Evolutionary conservation across 2,797 vertebrate genomes (phyloP).

Genomic region (Momotus momota): DNA sequence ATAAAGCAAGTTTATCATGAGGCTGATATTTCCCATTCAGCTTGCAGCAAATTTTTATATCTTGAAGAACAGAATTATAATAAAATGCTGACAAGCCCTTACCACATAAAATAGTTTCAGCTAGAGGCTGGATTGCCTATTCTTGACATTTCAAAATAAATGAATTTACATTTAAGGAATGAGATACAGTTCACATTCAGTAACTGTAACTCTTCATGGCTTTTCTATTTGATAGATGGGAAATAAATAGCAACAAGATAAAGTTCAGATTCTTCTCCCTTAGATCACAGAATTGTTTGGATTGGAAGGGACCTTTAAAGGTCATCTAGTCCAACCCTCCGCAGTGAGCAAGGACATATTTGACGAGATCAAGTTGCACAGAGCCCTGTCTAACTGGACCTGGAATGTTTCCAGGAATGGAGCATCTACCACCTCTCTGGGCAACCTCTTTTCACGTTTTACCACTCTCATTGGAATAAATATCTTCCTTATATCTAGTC

Average conservation of each 20-base stretch:
- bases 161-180: not conserved
- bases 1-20: not conserved
- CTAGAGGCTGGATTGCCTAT: not conserved
- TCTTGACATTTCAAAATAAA: conserved; percentile 26
- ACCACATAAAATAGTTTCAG: not conserved
- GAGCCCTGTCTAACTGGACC: no score
- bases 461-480: no score
- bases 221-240: not conserved
- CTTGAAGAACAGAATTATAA: not conserved
- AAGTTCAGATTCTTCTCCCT: not conserved
- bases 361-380: not conserved
- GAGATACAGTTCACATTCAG: not conserved
- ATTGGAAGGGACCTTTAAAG: not conserved
- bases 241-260: not conserved
- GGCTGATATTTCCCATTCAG: not conserved
- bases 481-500: no score
- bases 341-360: not conserved
- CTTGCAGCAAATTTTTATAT: not conserved
- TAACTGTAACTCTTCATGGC: not conserved
- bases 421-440: no score
- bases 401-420: no score
- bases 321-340: not conserved
- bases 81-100: not conserved
- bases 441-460: no score
- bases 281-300: not conserved